Evolutionary conservation across 2,797 vertebrate genomes (phyloP).

Genomic region (Pitangus sulphuratus): DNA sequence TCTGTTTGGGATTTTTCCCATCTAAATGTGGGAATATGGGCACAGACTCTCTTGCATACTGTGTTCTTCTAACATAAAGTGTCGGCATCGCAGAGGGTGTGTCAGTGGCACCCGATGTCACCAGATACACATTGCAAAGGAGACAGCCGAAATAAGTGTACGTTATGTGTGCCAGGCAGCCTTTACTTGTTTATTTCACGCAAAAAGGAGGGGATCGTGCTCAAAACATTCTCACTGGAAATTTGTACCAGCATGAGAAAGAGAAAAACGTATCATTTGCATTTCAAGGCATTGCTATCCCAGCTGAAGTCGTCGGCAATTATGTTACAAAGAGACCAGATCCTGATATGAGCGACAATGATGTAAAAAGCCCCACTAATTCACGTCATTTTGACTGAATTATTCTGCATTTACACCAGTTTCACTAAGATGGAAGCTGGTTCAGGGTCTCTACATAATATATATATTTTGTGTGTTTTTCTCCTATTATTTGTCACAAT

Average conservation of each 20-base stretch:
- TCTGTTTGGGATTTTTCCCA: constrained; percentile 73
- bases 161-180: neutral
- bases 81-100: constrained; percentile 18
- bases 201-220: neutral
- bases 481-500: constrained; percentile 30
- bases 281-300: constrained; percentile 46
- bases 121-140: constrained; percentile 41
- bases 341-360: neutral
- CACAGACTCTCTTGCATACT: constrained; percentile 60
- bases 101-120: constrained; percentile 46
- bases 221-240: constrained; percentile 34
- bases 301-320: neutral
- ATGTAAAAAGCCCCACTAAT: neutral
- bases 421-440: neutral
- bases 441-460: neutral
- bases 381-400: neutral
- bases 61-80: constrained; percentile 69
- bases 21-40: constrained; percentile 64
- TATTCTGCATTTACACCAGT: constrained; percentile 17
- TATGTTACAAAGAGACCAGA: constrained; percentile 11
- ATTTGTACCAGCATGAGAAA: constrained; percentile 24
- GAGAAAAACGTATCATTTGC: constrained; percentile 51
- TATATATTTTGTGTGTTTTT: constrained; percentile 13
- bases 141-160: constrained; percentile 49
- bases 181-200: constrained; percentile 17